Evolutionary conservation across 2,888 invertebrate genomes (phyloP), one percentile per base, ranked within the genome.

Genomic region (Drosophila stalkeri): DNA sequence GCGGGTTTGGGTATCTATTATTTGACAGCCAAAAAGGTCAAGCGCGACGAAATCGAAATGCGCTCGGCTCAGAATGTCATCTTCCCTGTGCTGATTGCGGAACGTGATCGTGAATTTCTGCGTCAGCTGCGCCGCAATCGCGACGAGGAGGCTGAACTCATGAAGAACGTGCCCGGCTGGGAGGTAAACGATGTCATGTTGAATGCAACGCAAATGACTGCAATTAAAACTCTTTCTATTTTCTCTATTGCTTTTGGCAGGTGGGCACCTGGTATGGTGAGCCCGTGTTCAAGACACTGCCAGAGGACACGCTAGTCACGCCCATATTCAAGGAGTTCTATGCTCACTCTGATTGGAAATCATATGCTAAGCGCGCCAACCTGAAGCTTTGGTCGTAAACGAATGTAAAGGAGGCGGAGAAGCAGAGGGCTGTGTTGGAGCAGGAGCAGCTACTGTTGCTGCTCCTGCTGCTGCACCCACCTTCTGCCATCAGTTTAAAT

Each of bases 161-260:
- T 99, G 99, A 95, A 95, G 78, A 95, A 98, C 92, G 97, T 98
- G 16, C 96, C 97, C 67, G 97, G 96, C 80, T 99, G 99, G 99
- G 95, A 96, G 94, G 95, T 95, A 87, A 82, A 9, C 23, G 9
- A 18, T 18, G 2, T 3, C 1, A 3, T 5, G 7, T 14, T 23
- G 0, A 14, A 35, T n/a, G 7, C n/a, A 9, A 23, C 1, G 0
- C 14, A 18, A 33, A 43, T 46, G 9, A 9, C 6, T 6, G 37
- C 7, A 16, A 39, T 3, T 27, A 5, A 44, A 7, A 27, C 5
- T n/a, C 3, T 2, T 35, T 12, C 8, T n/a, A 27, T 8, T 9
- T 4, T 31, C 9, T 20, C 6, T 33, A 16, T 23, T 57, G 9
- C 6, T 37, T 31, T 11, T 2, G 12, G 8, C 57, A 92, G 92